phyloP scores from a whole-genome alignment of 2,113 vertebrate genomes.

The Tenrec ecaudatus region DNA sequence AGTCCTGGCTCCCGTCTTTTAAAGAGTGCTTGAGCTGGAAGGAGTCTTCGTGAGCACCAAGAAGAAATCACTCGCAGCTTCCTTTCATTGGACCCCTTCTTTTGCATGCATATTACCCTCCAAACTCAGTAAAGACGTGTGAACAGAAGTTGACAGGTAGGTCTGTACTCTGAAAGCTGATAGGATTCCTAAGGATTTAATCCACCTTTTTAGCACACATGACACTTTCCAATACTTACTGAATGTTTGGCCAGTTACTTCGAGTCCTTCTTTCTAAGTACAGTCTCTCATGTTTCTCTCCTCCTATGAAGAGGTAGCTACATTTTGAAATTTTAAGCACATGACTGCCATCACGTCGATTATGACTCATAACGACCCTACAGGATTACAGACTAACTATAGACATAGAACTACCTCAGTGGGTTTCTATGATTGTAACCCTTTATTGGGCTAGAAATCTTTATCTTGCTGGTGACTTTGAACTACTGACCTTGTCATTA shows the following conservation, averaged over 20 bases:
- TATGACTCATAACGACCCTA: too few species aligned
- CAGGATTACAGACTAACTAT: too few species aligned
- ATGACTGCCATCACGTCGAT: too few species aligned
- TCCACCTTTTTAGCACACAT: not conserved
- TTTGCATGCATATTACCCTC: not conserved
- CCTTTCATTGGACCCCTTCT: not conserved
- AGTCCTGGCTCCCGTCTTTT: not conserved
- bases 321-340: slow-evolving; percentile 15
- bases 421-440: too few species aligned
- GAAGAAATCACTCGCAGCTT: not conserved
- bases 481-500: too few species aligned
- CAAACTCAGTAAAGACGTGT: not conserved
- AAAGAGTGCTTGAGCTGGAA: not conserved
- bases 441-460: too few species aligned
- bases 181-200: not conserved
- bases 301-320: not conserved
- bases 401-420: too few species aligned
- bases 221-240: not conserved
- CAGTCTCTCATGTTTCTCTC: not conserved
- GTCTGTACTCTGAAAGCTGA: not conserved
- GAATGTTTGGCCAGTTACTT: not conserved
- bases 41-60: not conserved
- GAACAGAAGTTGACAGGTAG: not conserved
- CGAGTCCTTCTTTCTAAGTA: not conserved
- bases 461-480: too few species aligned